A percentile compares a stretch with the other conserved stretches of the same genome.
These are phyloP conservation scores for Oreohelix idahoensis DNA, from an alignment of 1,140 invertebrate genomes.

Conservation along the genomic window DNA sequence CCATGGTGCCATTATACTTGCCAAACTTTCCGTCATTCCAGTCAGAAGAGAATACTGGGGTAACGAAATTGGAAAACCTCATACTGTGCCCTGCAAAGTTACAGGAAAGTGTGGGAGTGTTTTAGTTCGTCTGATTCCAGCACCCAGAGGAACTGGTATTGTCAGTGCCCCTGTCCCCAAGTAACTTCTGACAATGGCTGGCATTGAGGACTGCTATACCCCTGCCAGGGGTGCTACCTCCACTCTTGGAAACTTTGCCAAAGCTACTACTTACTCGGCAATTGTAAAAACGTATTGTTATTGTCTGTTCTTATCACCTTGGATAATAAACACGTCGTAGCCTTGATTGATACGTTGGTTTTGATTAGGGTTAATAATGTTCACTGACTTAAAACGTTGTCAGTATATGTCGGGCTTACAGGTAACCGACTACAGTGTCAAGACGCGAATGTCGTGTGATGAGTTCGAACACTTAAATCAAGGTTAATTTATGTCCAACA, in stretches of 20 bases:
- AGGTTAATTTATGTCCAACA: no score
- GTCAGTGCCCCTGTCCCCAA: slow-evolving; percentile 99
- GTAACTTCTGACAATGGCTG: slow-evolving; percentile 98
- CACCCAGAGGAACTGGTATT: slow-evolving; percentile 99
- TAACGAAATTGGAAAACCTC: slow-evolving; percentile 99
- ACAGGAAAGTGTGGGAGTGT: slow-evolving; percentile 99
- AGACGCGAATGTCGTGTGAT: no score
- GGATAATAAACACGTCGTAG: no score
- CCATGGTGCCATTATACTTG: slow-evolving; percentile 97
- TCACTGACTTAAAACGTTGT: no score
- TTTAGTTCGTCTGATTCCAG: slow-evolving; percentile 94
- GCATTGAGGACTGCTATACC: slow-evolving; percentile 99
- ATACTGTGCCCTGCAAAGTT: slow-evolving; percentile 99
- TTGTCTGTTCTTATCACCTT: no score
- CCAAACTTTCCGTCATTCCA: slow-evolving; percentile 98
- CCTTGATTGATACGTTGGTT: no score
- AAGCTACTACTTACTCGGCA: slow-evolving; percentile 78
- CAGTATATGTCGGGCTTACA: no score
- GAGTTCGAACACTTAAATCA: no score
- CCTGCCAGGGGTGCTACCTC: slow-evolving; percentile 95
- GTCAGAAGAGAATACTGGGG: slow-evolving; percentile 99
- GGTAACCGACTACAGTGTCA: no score
- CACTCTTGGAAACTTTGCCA: slow-evolving; percentile 99
- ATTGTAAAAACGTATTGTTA: no score
- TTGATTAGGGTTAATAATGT: no score